Percentiles rank a stretch among this genome's conserved stretches.
Evolutionary conservation across 1,140 invertebrate species (phyloP).

Genomic region (Diachasma alloeum): DNA sequence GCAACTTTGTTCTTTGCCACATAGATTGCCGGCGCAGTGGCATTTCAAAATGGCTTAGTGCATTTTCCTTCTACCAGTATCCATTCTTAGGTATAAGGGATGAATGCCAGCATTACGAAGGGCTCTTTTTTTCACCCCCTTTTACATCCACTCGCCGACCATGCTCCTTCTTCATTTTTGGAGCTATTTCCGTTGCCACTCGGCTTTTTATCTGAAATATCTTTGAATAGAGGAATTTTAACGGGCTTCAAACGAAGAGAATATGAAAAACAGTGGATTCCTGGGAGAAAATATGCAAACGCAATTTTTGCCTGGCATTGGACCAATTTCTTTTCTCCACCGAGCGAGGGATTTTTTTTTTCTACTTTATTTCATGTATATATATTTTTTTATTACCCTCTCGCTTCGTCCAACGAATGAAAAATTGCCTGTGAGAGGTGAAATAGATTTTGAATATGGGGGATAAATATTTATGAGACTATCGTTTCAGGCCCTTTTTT

Average conservation of each 20-base stretch:
- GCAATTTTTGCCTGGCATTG: constrained; percentile 9
- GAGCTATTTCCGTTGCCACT: background rate
- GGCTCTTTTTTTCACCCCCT: constrained; percentile 3
- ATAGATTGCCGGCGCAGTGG: constrained; percentile 26
- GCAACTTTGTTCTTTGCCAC: constrained; percentile 32
- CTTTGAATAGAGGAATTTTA: background rate
- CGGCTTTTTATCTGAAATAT: background rate
- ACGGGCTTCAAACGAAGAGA: background rate
- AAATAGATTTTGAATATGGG: background rate
- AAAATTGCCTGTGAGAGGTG: background rate
- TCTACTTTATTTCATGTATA: background rate
- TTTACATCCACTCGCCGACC: background rate
- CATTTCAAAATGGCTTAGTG: constrained; percentile 30
- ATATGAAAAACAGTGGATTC: background rate
- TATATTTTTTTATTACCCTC: background rate
- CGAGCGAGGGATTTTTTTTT: background rate
- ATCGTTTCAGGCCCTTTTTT: background rate
- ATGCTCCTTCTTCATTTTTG: background rate
- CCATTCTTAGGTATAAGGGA: background rate
- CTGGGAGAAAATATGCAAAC: constrained; percentile 23
- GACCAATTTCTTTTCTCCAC: background rate
- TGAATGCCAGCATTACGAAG: constrained; percentile 15
- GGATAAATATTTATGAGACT: background rate
- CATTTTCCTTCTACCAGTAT: constrained; percentile 18
- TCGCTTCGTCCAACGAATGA: background rate